Evolutionary conservation across 2,797 vertebrate species (phyloP).

Genomic region (Periophthalmus magnuspinnatus): DNA sequence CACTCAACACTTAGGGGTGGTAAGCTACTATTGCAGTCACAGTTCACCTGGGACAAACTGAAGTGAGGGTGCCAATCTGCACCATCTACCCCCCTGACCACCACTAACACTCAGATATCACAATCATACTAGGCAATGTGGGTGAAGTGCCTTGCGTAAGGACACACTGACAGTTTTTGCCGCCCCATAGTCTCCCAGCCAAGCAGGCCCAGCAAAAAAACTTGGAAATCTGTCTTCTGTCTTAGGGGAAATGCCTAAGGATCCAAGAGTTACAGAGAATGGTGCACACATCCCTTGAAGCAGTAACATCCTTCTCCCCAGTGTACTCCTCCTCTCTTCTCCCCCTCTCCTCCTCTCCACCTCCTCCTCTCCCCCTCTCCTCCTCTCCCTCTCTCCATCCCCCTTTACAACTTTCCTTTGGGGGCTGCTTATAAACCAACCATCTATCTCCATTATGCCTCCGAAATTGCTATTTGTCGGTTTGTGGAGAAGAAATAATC

Average conservation of each 20-base stretch:
- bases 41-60: no score
- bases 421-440: conserved; percentile 77
- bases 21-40: no score
- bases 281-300: conserved; percentile 9
- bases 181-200: no score
- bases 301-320: conserved; percentile 25
- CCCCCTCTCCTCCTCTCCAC: not conserved
- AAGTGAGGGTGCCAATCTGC: no score
- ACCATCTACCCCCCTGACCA: no score
- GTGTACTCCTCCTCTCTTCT: not conserved
- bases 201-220: not conserved
- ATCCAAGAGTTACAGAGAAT: not conserved
- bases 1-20: no score
- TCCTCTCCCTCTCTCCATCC: conserved; percentile 16
- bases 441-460: conserved; percentile 81
- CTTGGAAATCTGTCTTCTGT: not conserved
- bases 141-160: no score
- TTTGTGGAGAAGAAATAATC: conserved; percentile 82
- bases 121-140: no score
- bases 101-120: no score
- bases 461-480: conserved; percentile 82
- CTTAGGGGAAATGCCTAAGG: not conserved
- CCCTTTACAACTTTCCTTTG: conserved; percentile 70
- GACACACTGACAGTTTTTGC: no score
- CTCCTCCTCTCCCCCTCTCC: conserved; percentile 14